Percentiles rank a stretch among this genome's conserved stretches.
phyloP scores from a whole-genome alignment of 1,140 invertebrate species.

The Drosophila nigrodunni region DNA sequence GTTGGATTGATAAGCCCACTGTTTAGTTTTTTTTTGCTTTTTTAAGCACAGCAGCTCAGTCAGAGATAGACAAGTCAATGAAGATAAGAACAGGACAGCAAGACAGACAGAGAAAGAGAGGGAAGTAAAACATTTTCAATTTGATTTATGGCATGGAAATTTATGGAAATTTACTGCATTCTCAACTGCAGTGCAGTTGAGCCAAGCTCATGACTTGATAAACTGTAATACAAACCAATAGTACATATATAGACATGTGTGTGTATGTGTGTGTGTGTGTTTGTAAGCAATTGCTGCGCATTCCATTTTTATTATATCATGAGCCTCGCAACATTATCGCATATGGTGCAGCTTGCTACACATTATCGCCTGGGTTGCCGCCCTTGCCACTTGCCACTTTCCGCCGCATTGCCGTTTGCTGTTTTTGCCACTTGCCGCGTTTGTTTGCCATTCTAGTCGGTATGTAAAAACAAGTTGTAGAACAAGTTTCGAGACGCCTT shows the following conservation, averaged over 20 bases:
- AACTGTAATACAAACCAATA: slow-evolving; percentile 59
- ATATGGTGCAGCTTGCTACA: slow-evolving; percentile 68
- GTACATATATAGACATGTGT: slow-evolving; percentile 40
- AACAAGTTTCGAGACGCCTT: slow-evolving; percentile 78
- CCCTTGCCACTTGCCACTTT: background rate
- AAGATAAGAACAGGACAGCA: slow-evolving; percentile 50
- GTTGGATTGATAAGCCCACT: slow-evolving; percentile 62
- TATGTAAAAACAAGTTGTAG: slow-evolving; percentile 81
- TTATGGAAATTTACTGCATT: slow-evolving; percentile 78
- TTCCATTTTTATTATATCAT: slow-evolving; percentile 83
- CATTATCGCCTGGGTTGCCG: slow-evolving; percentile 55
- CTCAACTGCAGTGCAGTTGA: slow-evolving; percentile 24
- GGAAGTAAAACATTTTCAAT: slow-evolving; percentile 70
- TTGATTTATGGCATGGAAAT: slow-evolving; percentile 81
- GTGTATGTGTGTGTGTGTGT: slow-evolving; percentile 20
- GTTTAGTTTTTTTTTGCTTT: slow-evolving; percentile 60
- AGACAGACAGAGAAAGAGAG: slow-evolving; percentile 21
- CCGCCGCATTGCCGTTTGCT: background rate
- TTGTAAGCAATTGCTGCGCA: slow-evolving; percentile 60
- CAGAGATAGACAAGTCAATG: slow-evolving; percentile 38
- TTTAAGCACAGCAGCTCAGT: slow-evolving; percentile 22
- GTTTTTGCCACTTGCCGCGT: slow-evolving; percentile 6
- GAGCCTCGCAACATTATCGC: slow-evolving; percentile 76
- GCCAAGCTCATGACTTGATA: slow-evolving; percentile 53
- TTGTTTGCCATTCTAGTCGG: slow-evolving; percentile 65